Base-by-base conservation (phyloP, 2,113 vertebrate species). In the Saguinus imperator region DNA sequence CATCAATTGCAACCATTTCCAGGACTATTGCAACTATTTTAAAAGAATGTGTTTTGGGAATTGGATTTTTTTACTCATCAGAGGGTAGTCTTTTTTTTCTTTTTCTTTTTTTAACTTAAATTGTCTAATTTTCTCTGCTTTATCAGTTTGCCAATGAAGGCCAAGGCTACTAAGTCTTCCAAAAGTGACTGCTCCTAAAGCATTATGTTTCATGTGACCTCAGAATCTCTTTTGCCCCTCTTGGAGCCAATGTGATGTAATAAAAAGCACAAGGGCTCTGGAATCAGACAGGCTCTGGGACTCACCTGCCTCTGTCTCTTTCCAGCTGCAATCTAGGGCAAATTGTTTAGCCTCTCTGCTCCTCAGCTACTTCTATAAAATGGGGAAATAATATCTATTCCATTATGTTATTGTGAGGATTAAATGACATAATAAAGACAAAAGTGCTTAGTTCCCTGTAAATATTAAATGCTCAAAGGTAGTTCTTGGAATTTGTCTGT, bases 51-150 rank as follows among this genome's bases (percentile, higher is more conserved):
- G 58, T 55, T 92, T 10, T 81, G 64, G 37, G 40, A 92, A 92
- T 57, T 16, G 6, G 45, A 91, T 35, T 96, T 94, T 92, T 94
- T 92, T 72, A 87, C 23, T 87, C 80, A 40, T 90, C 73, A 84
- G 64, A 83, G 7, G 13, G 37, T 66, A 40, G 35, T n/a, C 55
- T 87, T 32, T 16, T 32, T 27, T 27, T 37, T 40, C 37, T 40
- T 8, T 18, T 52, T 29, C 6, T 50, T 48, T 68, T 72, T 52
- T 18, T 6, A 86, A 79, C 76, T 82, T 92, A 81, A 96, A 14
- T 48, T 77, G n/a, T 55, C 48, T 77, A 25, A 85, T 79, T 58
- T 89, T n/a, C 40, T 75, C 32, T 50, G 23, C 52, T 52, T 82
- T 89, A 91, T 82, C 66, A 91, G 32, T 95, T 91, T 89, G 73